Base-by-base conservation (phyloP, 1,140 invertebrate species). In the Berghia stephanieae region DNA sequence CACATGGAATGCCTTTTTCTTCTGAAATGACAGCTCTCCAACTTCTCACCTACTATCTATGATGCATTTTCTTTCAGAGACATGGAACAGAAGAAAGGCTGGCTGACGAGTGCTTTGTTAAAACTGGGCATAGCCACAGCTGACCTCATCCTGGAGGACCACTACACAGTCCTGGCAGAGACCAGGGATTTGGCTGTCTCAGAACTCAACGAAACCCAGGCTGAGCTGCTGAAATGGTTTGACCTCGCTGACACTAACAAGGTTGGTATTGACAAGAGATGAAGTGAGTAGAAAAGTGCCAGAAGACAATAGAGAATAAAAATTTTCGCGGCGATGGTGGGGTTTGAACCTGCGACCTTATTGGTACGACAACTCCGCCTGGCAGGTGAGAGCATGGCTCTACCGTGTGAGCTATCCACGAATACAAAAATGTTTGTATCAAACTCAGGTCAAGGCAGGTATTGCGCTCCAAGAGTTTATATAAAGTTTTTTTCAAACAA, bases 61-160 rank as follows among this genome's bases (percentile, higher is more conserved):
- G 13, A 63, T 24, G n/a, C 18, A 46, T 57, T 40, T 42, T 79
- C 40, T 90, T 90, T 69, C 85, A 94, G 94, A 72, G 91, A 92
- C 79, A 95, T 96, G 92, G 96, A 98, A 46, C 95, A 94, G 83
- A 93, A 95, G 83, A 95, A 94, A 85, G 92, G 88, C 60, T 92
- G 92, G 76, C 89, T 96, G 44, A 89, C 97, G 44, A 95, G 97
- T 80, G 93, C 94, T 24, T 87, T 96, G 27, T 91, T 92, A 93
- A 88, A 95, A 94, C 55, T 92, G 92, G 82, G 94, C 18, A 79
- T 81, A 57, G 86, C 86, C 0, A 84, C 86, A 71, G 83, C 83
- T 24, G 86, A 86, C 31, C 52, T 83, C 42, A 27, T 68, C 34
- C 13, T 52, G 8, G 34, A 31, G 21, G 60, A 42, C 18, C 27